Conservation (phyloP, 2,888 invertebrate genomes). For the Scelioninae gen. 2 region DNA sequence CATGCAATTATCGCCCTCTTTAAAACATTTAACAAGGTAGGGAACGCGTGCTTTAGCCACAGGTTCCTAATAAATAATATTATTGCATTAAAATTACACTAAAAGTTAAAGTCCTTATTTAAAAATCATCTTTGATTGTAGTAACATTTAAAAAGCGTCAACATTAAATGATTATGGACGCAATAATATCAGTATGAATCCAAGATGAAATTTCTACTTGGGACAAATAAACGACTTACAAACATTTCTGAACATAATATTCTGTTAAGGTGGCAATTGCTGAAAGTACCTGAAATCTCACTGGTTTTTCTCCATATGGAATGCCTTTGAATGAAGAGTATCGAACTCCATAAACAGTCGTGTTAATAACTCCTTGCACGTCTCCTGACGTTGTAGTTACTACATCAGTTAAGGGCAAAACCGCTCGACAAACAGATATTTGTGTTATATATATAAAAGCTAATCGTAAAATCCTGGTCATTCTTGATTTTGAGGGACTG, state of each 20-base stretch:
- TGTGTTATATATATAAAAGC: neutral
- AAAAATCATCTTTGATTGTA: no score
- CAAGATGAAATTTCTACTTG: no score
- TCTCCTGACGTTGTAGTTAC: slow-evolving; percentile 34
- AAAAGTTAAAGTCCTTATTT: no score
- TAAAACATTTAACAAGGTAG: slow-evolving; percentile 12
- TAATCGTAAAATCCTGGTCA: neutral
- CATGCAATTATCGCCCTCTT: slow-evolving; percentile 39
- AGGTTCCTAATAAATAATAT: slow-evolving; percentile 3
- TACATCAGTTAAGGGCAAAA: slow-evolving; percentile 6
- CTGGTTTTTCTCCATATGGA: slow-evolving; percentile 35
- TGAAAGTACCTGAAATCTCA: slow-evolving; percentile 43
- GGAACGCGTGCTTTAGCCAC: neutral
- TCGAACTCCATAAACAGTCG: slow-evolving; percentile 9
- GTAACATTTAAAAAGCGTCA: no score
- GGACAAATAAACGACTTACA: no score
- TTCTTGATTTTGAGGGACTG: no score
- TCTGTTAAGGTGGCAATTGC: no score
- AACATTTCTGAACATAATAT: no score
- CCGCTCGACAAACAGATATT: neutral
- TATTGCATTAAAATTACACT: neutral
- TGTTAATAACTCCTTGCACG: slow-evolving; percentile 24
- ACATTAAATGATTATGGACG: no score
- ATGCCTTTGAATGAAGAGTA: slow-evolving; percentile 48
- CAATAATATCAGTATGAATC: no score